Percentiles rank a stretch among this genome's conserved stretches.
Evolutionary conservation across 2,113 vertebrate genomes (phyloP).

Genomic region (Rhinopithecus roxellana): DNA sequence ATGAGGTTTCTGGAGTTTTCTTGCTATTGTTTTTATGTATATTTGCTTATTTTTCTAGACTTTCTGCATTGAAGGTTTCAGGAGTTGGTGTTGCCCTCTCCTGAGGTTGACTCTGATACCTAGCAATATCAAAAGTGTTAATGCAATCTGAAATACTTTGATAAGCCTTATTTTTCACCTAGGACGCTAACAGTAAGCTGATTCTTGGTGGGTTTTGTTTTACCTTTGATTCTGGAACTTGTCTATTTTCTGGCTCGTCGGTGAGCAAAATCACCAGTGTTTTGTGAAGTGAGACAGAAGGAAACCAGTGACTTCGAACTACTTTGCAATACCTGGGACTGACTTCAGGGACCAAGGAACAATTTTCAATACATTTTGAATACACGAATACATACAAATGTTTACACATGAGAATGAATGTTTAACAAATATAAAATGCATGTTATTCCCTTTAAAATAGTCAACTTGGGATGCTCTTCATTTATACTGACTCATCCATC

Average conservation of each 20-base stretch:
- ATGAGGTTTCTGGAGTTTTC: background rate
- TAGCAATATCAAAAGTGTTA: background rate
- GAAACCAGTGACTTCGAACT: background rate
- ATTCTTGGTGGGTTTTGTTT: slow-evolving; percentile 15
- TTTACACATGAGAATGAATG: background rate
- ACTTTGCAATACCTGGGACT: background rate
- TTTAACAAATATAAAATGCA: background rate
- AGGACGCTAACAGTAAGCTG: background rate
- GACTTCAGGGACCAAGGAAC: background rate
- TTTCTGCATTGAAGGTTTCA: background rate
- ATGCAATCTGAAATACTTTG: background rate
- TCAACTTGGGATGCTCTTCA: background rate
- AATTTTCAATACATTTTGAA: background rate
- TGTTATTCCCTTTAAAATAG: background rate
- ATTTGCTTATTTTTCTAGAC: background rate
- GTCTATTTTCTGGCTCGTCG: background rate
- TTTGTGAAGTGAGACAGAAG: background rate
- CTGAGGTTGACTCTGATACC: background rate
- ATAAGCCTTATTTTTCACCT: background rate
- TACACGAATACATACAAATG: background rate
- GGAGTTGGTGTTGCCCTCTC: background rate
- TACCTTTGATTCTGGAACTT: slow-evolving; percentile 8
- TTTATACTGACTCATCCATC: background rate
- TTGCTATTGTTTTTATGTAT: background rate
- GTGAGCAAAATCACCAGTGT: background rate